Base-by-base conservation (phyloP, 2,797 vertebrate species). In the Rhinoraja longicauda region DNA sequence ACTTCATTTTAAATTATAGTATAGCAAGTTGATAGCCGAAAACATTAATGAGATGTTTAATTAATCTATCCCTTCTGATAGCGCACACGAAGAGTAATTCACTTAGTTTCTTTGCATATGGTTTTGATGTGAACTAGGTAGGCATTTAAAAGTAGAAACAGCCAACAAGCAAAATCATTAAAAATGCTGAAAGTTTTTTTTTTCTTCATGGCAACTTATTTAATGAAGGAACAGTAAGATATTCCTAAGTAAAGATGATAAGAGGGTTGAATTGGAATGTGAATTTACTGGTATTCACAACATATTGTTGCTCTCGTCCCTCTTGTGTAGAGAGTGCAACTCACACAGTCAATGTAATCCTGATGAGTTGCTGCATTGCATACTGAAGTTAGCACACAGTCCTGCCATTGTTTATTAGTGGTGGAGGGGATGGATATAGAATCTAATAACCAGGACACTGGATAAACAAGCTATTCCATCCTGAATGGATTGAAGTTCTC, bases 1-100 rank as follows among this genome's bases (percentile, higher is more conserved):
- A 67, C 29, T 72, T 91, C 26, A 72, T 86, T 86, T 86, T 86
- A 86, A 86, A 86, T 86, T 62, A 62, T 15, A n/a, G 57, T 84
- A 84, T 84, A 24, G 24, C 62, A 90, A 90, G 19, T 91, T 91
- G 72, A 70, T n/a, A 91, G 39, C 0, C 13, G n/a, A 91, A 70
- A 91, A 72, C 24, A 72, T 91, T 91, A 72, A 91, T 45, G 36
- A 72, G 32, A 72, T 12, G 10, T 73, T 91, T 72, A 91, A 91
- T 91, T 91, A 91, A 91, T 91, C 64, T 91, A 67, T 29, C 67
- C 39, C 67, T 91, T 91, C 64, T 91, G 88, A 91, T 36, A 32
- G n/a, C 67, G 57, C 59, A 36, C 17, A 90, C 39, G n/a, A 90
- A 67, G 59, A 32, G 59, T 90, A 62, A 67, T 67, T 67, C 7